Evolutionary conservation across 2,113 vertebrate species (phyloP).

Genomic region (Solenodon paradoxus): DNA sequence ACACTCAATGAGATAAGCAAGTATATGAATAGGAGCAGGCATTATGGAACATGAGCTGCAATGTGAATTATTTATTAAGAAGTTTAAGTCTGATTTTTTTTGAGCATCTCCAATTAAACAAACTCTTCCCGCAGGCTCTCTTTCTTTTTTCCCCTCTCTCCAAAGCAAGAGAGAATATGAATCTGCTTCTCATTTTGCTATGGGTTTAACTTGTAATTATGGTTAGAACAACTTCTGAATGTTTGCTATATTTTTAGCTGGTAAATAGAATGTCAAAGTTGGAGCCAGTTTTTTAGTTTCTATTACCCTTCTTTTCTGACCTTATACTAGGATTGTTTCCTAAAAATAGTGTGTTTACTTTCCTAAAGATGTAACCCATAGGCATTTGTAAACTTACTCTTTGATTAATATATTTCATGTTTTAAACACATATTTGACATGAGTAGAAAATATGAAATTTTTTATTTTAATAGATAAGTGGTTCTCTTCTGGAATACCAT

Average conservation of each 20-base stretch:
- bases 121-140: background rate
- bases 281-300: slow-evolving; percentile 32
- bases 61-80: background rate
- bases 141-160: background rate
- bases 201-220: background rate
- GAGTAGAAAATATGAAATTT: slow-evolving; percentile 18
- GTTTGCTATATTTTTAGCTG: background rate
- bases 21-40: background rate
- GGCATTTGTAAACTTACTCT: slow-evolving; percentile 34
- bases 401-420: slow-evolving; percentile 45
- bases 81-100: background rate
- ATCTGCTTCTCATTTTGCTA: background rate
- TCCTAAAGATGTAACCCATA: background rate
- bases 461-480: background rate
- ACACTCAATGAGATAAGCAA: background rate
- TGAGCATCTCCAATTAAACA: background rate
- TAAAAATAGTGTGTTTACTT: slow-evolving; percentile 36
- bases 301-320: background rate
- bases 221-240: background rate
- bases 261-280: slow-evolving; percentile 8
- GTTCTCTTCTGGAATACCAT: background rate
- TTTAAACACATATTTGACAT: slow-evolving; percentile 46
- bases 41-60: background rate
- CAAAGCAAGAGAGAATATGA: background rate
- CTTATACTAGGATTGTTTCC: slow-evolving; percentile 16